Conservation (phyloP, 2,888 invertebrate species). For the Reticulitermes lucifugus region DNA sequence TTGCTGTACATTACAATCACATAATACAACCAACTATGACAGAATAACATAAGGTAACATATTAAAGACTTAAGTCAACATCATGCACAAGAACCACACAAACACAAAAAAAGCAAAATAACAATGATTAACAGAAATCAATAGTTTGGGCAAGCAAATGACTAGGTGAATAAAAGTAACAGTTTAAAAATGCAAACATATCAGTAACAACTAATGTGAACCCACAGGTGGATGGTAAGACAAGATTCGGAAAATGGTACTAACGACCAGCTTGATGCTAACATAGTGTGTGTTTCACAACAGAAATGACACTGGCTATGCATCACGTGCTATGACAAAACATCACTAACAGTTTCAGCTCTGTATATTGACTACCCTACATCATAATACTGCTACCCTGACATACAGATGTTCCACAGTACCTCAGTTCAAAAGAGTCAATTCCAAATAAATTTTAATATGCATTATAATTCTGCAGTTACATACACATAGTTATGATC, state of each 20-base stretch:
- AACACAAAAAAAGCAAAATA: background rate
- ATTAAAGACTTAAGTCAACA: background rate
- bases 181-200: constrained; percentile 18
- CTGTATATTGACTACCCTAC: background rate
- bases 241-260: constrained; percentile 38
- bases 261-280: constrained; percentile 27
- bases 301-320: background rate
- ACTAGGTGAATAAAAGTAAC: background rate
- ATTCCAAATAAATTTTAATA: too few species aligned
- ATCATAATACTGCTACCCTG: too few species aligned
- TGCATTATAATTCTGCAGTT: too few species aligned
- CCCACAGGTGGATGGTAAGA: constrained; percentile 45
- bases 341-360: background rate
- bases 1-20: too few species aligned
- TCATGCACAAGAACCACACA: background rate
- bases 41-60: background rate
- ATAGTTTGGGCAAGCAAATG: background rate
- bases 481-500: too few species aligned
- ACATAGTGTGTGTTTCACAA: background rate
- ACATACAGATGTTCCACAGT: background rate
- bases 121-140: background rate
- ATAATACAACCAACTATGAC: background rate
- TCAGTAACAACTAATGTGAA: background rate
- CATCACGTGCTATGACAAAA: constrained; percentile 5
- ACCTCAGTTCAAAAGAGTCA: too few species aligned